These are phyloP conservation scores for Drepanosiphum platanoidis DNA, from an alignment of 2,888 invertebrate genomes.

Conservation along the genomic window DNA sequence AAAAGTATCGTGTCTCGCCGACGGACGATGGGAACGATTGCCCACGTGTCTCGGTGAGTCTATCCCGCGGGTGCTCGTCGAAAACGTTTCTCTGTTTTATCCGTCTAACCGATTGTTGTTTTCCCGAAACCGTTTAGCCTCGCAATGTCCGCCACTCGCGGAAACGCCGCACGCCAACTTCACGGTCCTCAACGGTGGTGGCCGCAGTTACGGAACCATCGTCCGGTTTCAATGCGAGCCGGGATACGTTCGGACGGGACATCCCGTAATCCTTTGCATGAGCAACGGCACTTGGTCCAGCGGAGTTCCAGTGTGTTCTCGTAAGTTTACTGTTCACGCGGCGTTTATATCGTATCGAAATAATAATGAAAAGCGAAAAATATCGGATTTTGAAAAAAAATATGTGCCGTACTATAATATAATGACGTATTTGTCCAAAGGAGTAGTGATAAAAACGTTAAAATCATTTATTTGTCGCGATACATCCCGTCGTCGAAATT, in stretches of 20 bases:
- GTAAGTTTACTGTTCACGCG: too few species aligned
- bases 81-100: neutral
- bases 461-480: too few species aligned
- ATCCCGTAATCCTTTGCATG: slow-evolving; percentile 92
- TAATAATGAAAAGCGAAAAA: too few species aligned
- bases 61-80: neutral
- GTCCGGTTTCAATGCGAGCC: slow-evolving; percentile 92
- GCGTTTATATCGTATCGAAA: too few species aligned
- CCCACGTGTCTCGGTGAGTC: slow-evolving; percentile 84
- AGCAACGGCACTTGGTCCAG: slow-evolving; percentile 96
- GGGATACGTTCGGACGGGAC: slow-evolving; percentile 87
- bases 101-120: too few species aligned
- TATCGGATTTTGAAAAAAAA: too few species aligned
- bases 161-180: slow-evolving; percentile 90
- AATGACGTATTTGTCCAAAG: too few species aligned
- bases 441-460: too few species aligned
- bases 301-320: slow-evolving; percentile 85
- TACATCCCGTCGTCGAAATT: too few species aligned
- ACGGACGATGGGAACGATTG: slow-evolving; percentile 92
- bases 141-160: slow-evolving; percentile 86
- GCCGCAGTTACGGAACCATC: slow-evolving; percentile 92
- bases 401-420: too few species aligned
- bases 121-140: slow-evolving; percentile 76
- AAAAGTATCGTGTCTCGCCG: slow-evolving; percentile 87
- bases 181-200: slow-evolving; percentile 87